Evolutionary conservation across 2,797 vertebrate genomes (phyloP).

Genomic region (Petrocephalus schoutedeni): DNA sequence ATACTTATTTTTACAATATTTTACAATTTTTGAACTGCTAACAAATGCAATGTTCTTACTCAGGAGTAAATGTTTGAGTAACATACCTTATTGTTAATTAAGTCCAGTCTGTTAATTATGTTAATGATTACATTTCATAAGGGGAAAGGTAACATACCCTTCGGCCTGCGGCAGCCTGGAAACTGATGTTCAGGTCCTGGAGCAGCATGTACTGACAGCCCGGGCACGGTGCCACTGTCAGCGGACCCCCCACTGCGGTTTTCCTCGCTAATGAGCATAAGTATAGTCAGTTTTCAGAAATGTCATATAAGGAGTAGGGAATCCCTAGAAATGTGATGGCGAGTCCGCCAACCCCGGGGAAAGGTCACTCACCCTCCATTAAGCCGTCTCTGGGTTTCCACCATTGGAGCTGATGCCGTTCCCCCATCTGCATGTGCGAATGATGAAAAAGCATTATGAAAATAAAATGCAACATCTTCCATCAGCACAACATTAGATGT

Average conservation of each 20-base stretch:
- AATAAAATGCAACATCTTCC: neutral
- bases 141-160: neutral
- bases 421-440: constrained; percentile 53
- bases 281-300: neutral
- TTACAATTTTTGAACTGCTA: neutral
- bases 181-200: constrained; percentile 69
- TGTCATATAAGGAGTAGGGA: neutral
- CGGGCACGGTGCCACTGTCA: constrained; percentile 69
- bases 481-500: neutral
- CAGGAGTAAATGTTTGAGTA: neutral
- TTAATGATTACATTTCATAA: neutral
- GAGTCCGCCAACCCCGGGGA: neutral
- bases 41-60: neutral
- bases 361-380: constrained; percentile 60
- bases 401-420: constrained; percentile 64
- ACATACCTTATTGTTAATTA: neutral
- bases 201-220: constrained; percentile 73
- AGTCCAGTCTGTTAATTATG: neutral
- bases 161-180: constrained; percentile 61
- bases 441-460: neutral
- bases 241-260: constrained; percentile 73
- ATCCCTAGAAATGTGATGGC: constrained; percentile 35
- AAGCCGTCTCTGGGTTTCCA: constrained; percentile 70
- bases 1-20: neutral
- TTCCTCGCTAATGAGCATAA: constrained; percentile 59